Percentiles rank a stretch among this genome's conserved stretches.
phyloP scores from a whole-genome alignment of 2,888 invertebrate genomes.

The Gerris lacustris region DNA sequence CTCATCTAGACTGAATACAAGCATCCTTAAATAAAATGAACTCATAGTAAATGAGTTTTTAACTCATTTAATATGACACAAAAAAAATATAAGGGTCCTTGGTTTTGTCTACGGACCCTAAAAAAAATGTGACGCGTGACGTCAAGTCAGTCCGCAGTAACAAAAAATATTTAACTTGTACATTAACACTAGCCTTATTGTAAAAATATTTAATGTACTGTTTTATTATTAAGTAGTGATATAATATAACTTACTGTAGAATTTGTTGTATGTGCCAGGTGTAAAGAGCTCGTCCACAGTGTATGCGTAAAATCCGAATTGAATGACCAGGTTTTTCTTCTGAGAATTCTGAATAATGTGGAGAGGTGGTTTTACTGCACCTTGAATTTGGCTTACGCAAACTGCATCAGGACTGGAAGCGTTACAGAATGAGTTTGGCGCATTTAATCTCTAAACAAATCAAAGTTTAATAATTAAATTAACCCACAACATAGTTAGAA shows the following conservation, averaged over 20 bases:
- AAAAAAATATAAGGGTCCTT: too few species aligned
- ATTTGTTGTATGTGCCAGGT: slow-evolving; percentile 14
- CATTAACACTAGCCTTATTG: too few species aligned
- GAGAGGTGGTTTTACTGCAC: neutral
- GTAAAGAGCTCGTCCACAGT: slow-evolving; percentile 16
- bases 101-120: too few species aligned
- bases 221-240: too few species aligned
- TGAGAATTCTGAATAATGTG: neutral
- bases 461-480: neutral
- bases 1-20: too few species aligned
- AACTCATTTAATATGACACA: too few species aligned
- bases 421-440: slow-evolving; percentile 1
- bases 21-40: too few species aligned
- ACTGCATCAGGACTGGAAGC: slow-evolving; percentile 1
- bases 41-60: too few species aligned
- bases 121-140: too few species aligned
- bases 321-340: slow-evolving; percentile 5
- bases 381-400: slow-evolving; percentile 9
- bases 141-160: too few species aligned
- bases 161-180: too few species aligned
- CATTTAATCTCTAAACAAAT: neutral
- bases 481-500: neutral
- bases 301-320: slow-evolving; percentile 16
- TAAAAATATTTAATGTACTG: too few species aligned
- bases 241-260: slow-evolving; percentile 10